A percentile compares a stretch with the other conserved stretches of the same genome.
phyloP scores from a whole-genome alignment of 2,888 invertebrate species.

The Anagyrus pseudococci region DNA sequence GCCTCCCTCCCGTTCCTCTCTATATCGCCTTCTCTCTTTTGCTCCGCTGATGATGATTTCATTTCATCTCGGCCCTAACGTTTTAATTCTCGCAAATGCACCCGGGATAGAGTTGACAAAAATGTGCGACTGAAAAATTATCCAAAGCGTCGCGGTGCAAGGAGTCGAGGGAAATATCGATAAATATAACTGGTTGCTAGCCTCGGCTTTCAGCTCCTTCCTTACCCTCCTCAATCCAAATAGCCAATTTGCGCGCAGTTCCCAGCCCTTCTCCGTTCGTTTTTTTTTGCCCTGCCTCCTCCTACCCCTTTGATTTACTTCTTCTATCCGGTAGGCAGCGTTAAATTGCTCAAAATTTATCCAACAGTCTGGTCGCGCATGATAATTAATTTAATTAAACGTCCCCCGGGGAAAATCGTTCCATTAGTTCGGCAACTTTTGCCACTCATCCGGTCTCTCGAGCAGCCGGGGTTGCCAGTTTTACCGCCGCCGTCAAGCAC shows the following conservation, averaged over 20 bases:
- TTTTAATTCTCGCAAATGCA: no score
- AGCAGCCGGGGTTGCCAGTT: not conserved
- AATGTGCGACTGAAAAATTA: no score
- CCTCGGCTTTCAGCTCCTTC: no score
- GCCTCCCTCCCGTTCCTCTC: no score
- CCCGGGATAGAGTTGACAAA: no score
- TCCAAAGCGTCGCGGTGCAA: no score
- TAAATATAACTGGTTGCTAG: no score
- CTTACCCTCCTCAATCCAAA: no score
- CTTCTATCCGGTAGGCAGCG: slow-evolving; percentile 32
- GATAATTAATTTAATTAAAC: slow-evolving; percentile 63
- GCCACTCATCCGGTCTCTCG: slow-evolving; percentile 40
- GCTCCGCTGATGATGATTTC: no score
- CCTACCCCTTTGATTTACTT: slow-evolving; percentile 33
- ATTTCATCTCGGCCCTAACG: no score
- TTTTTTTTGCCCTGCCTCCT: slow-evolving; percentile 29
- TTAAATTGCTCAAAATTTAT: slow-evolving; percentile 56
- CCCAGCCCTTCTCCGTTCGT: slow-evolving; percentile 38
- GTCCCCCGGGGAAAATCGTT: slow-evolving; percentile 57
- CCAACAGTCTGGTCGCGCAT: slow-evolving; percentile 59
- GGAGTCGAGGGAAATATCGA: no score
- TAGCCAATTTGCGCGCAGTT: slow-evolving; percentile 2
- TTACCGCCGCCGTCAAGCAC: slow-evolving; percentile 42
- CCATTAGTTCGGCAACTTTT: slow-evolving; percentile 56
- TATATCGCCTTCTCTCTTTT: no score